Percentiles rank a stretch among this genome's conserved stretches.
Conservation (phyloP, 1,140 invertebrate genomes). For the Apis dorsata region DNA sequence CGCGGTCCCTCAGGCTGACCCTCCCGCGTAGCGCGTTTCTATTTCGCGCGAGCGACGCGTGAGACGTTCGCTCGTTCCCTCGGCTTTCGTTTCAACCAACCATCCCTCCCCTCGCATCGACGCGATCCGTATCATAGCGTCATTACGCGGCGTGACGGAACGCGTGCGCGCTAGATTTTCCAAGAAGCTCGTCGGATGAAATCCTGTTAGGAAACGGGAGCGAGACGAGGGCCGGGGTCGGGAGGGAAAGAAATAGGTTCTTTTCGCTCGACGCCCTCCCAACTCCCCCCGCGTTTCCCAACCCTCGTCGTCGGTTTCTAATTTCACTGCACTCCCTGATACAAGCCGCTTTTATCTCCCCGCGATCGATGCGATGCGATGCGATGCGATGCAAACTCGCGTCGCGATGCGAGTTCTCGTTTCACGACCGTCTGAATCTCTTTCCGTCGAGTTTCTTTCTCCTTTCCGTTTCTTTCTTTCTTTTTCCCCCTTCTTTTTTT, state of each 20-base stretch:
- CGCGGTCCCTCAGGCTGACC: not conserved
- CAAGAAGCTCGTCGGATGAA: conserved; percentile 4
- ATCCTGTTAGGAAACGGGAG: conserved; percentile 12
- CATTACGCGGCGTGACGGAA: not conserved
- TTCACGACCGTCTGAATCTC: conserved; percentile 26
- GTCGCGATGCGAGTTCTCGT: conserved; percentile 34
- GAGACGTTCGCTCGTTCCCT: not conserved
- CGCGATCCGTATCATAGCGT: not conserved
- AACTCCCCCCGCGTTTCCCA: not conserved
- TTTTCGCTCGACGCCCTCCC: conserved; percentile 5
- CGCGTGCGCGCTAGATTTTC: conserved; percentile 10
- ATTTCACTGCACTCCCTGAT: conserved; percentile 23
- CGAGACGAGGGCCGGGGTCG: not conserved
- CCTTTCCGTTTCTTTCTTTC: not conserved
- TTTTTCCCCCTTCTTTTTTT: not conserved
- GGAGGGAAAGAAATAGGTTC: conserved; percentile 6
- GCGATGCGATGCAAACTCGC: conserved; percentile 21
- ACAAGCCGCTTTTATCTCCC: conserved; percentile 36
- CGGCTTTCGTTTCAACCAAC: conserved; percentile 8
- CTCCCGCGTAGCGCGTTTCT: conserved; percentile 10
- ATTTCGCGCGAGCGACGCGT: conserved; percentile 26
- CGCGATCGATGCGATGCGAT: conserved; percentile 24
- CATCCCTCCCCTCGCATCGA: not conserved
- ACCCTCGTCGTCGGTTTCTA: conserved; percentile 13
- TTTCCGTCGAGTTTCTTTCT: not conserved